Evolutionary conservation across 2,888 invertebrate genomes (phyloP).

Genomic region (Phaonia tiefii): DNA sequence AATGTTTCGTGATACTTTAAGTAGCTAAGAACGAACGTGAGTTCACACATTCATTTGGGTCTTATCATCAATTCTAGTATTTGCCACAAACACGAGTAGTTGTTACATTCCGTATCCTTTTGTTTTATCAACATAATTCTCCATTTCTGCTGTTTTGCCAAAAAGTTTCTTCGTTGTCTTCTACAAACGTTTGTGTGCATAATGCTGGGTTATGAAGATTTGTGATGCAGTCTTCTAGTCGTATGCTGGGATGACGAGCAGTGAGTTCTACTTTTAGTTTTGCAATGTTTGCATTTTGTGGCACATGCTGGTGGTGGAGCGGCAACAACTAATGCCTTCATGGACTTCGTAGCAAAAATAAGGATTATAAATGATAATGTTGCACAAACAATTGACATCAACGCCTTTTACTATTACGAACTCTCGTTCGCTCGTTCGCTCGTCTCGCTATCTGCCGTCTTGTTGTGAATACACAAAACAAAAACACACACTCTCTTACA

Average conservation of each 20-base stretch:
- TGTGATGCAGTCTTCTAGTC: not conserved
- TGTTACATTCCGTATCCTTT: too few relatives aligned
- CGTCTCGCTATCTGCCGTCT: not conserved
- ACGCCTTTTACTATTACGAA: conserved; percentile 44
- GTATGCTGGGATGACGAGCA: too few relatives aligned
- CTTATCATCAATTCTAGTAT: conserved; percentile 31
- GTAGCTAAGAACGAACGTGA: too few relatives aligned
- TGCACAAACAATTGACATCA: conserved; percentile 46
- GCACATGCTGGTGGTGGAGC: not conserved
- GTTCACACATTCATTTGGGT: not conserved
- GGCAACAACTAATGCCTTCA: not conserved
- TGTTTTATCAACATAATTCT: too few relatives aligned
- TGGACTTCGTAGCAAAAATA: conserved; percentile 36
- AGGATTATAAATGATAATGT: conserved; percentile 38
- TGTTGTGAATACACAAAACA: not conserved
- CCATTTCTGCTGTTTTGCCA: too few relatives aligned
- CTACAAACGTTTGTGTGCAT: not conserved
- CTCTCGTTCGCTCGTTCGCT: too few relatives aligned
- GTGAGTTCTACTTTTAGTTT: not conserved
- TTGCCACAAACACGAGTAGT: conserved; percentile 19
- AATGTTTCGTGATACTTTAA: too few relatives aligned
- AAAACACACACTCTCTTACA: too few relatives aligned
- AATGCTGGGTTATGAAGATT: not conserved
- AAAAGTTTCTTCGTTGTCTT: not conserved
- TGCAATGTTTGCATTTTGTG: conserved; percentile 48